Percentiles rank a stretch among this genome's conserved stretches.
Conservation (phyloP, 2,888 invertebrate species). For the Drosophila mulleri region DNA sequence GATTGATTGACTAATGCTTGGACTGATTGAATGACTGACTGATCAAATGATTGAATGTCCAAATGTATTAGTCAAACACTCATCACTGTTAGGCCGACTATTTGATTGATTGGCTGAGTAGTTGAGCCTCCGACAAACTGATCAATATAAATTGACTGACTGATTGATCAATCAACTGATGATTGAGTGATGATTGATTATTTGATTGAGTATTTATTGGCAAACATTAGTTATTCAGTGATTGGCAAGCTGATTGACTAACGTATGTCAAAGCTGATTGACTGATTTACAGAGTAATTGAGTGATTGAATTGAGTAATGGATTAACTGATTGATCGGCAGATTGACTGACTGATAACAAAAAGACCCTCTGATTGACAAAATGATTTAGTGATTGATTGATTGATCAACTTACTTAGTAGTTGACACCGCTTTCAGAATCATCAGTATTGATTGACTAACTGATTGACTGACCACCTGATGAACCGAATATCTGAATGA, state of each 20-base stretch:
- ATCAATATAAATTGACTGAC: neutral
- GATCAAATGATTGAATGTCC: neutral
- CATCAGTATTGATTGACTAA: no score
- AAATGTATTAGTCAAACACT: neutral
- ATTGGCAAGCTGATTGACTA: neutral
- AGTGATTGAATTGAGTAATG: neutral
- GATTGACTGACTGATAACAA: neutral
- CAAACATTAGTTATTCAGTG: no score
- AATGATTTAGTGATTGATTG: no score
- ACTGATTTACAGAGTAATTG: neutral
- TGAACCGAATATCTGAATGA: no score
- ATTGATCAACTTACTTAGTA: no score
- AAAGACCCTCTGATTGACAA: neutral
- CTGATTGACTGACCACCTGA: no score
- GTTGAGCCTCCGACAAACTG: neutral
- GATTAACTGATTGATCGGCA: neutral
- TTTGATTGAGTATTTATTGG: neutral
- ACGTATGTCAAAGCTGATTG: neutral
- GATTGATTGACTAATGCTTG: neutral
- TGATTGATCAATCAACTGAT: neutral
- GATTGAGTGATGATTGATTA: neutral
- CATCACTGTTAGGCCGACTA: neutral
- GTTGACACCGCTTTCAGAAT: no score
- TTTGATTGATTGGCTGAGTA: neutral
- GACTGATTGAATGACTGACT: neutral